phyloP scores from a whole-genome alignment of 2,113 vertebrate genomes.

The Riparia riparia region DNA sequence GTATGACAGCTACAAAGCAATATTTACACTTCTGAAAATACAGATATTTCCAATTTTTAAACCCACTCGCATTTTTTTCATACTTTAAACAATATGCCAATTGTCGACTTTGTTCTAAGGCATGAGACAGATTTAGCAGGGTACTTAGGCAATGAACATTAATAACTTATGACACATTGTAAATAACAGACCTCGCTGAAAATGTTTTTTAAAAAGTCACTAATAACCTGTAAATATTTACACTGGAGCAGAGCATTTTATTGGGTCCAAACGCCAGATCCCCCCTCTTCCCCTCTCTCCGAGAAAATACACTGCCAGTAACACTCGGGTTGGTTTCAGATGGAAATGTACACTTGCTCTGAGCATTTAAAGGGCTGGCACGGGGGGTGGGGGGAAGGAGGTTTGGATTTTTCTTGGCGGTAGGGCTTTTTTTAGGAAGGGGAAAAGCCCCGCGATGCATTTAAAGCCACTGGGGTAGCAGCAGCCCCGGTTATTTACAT shows the following conservation, averaged over 20 bases:
- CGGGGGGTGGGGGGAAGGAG: not conserved
- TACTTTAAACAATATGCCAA: constrained; percentile 79
- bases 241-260: constrained; percentile 63
- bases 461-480: constrained; percentile 15
- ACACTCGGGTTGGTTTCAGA: constrained; percentile 68
- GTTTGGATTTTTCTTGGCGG: not conserved
- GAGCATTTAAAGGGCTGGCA: constrained; percentile 62
- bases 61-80: constrained; percentile 75
- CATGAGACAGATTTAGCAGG: constrained; percentile 73
- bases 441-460: constrained; percentile 25
- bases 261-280: constrained; percentile 67
- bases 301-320: constrained; percentile 52
- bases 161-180: constrained; percentile 80
- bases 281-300: constrained; percentile 19
- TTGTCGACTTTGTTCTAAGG: constrained; percentile 80
- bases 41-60: constrained; percentile 65
- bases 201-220: constrained; percentile 78
- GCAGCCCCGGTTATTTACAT: constrained; percentile 71
- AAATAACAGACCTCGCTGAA: constrained; percentile 77
- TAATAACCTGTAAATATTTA: constrained; percentile 82
- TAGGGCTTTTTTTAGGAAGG: not conserved
- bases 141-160: constrained; percentile 76
- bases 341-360: constrained; percentile 56
- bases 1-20: constrained; percentile 45
- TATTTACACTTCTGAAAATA: constrained; percentile 47